phyloP scores from a whole-genome alignment of 2,888 invertebrate genomes.

The Nomada goodeniana region DNA sequence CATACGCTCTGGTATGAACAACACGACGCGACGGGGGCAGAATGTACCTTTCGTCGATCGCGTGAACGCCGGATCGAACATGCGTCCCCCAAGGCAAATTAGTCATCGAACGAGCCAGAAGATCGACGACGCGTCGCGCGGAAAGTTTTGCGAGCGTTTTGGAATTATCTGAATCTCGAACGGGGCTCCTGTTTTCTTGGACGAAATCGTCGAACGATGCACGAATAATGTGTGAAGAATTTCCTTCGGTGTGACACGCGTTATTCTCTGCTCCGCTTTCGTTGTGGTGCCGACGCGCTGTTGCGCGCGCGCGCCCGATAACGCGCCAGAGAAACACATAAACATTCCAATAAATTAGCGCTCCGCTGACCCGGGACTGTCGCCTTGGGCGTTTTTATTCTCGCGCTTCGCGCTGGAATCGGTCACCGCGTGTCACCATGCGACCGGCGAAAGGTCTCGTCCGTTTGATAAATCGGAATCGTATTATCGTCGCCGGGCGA shows the following conservation, averaged over 20 bases:
- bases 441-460: conserved; percentile 76
- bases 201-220: conserved; percentile 10
- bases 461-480: conserved; percentile 74
- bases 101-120: neutral
- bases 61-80: too few relatives aligned
- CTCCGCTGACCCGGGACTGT: conserved; percentile 82
- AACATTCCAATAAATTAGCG: conserved; percentile 85
- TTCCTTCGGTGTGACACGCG: neutral
- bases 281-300: conserved; percentile 1
- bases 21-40: neutral
- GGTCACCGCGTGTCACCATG: conserved; percentile 78
- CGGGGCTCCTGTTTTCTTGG: conserved; percentile 31
- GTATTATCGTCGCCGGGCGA: conserved; percentile 31
- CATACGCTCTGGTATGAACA: neutral
- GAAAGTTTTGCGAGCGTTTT: conserved; percentile 43
- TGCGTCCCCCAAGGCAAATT: neutral
- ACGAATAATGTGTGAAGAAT: neutral
- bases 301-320: conserved; percentile 58
- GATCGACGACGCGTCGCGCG: conserved; percentile 14
- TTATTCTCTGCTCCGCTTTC: neutral
- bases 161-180: conserved; percentile 39
- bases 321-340: conserved; percentile 81
- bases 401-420: conserved; percentile 65
- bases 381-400: conserved; percentile 73
- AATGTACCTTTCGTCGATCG: neutral